Evolutionary conservation across 2,113 vertebrate genomes (phyloP).

Genomic region (Peromyscus maniculatus): DNA sequence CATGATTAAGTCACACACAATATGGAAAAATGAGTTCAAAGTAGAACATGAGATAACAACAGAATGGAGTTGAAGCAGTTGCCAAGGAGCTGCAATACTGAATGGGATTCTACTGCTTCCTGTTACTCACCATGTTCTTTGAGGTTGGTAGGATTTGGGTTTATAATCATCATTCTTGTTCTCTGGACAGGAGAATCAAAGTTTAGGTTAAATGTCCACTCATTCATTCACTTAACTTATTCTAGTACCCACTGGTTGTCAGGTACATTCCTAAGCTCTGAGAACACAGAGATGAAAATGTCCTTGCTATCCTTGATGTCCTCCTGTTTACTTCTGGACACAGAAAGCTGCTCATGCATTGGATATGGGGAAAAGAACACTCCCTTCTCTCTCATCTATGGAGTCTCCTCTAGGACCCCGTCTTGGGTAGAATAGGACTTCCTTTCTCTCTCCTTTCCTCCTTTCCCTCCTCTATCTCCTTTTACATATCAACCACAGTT

Average conservation of each 20-base stretch:
- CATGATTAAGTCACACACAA: background rate
- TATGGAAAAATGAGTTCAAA: background rate
- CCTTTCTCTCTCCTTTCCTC: too few species aligned
- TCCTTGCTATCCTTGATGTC: background rate
- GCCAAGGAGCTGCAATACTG: rapidly evolving
- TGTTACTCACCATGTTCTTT: rapidly evolving
- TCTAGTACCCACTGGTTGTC: background rate
- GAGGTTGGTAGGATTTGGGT: background rate
- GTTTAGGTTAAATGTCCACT: background rate
- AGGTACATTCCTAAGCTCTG: background rate
- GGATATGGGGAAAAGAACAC: background rate
- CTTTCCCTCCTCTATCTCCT: too few species aligned
- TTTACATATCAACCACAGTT: too few species aligned
- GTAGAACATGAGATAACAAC: rapidly evolving
- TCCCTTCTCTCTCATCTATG: background rate
- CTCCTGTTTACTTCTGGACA: background rate
- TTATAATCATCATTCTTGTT: background rate
- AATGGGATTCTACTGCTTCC: background rate
- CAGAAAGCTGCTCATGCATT: too few species aligned
- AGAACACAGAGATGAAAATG: background rate
- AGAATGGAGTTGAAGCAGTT: background rate
- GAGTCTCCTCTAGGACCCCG: background rate
- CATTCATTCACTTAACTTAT: background rate
- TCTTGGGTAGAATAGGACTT: background rate
- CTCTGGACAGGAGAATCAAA: background rate